These are phyloP conservation scores for Elaphurus davidianus DNA, from an alignment of 2,113 vertebrate genomes.

Conservation along the genomic window DNA sequence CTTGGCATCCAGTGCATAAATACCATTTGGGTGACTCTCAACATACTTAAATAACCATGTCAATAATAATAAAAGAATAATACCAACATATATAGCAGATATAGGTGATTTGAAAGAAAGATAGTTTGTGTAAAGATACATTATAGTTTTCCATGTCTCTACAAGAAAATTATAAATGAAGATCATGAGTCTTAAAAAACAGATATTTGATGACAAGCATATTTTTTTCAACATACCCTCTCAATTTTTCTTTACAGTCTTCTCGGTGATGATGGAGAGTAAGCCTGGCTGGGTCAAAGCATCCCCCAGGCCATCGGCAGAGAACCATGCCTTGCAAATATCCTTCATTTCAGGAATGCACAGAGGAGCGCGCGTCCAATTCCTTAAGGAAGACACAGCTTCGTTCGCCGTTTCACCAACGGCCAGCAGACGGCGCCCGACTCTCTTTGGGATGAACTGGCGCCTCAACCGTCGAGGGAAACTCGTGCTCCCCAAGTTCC, in stretches of 20 bases:
- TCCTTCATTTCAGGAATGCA: background rate
- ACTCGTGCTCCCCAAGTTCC: background rate
- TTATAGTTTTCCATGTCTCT: background rate
- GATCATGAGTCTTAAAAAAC: background rate
- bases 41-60: background rate
- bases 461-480: accelerated
- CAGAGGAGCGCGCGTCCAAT: accelerated
- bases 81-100: background rate
- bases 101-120: background rate
- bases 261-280: background rate
- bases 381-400: background rate
- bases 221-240: background rate
- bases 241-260: background rate
- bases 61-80: background rate
- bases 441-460: background rate
- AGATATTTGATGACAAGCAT: background rate
- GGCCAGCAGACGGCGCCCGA: background rate
- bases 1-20: background rate
- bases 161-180: background rate
- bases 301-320: background rate
- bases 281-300: background rate
- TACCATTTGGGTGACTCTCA: background rate
- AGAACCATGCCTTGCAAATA: background rate
- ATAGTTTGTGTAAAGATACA: background rate
- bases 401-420: background rate